Base-by-base conservation (phyloP, 2,888 invertebrate genomes). In the Agelastica alni region DNA sequence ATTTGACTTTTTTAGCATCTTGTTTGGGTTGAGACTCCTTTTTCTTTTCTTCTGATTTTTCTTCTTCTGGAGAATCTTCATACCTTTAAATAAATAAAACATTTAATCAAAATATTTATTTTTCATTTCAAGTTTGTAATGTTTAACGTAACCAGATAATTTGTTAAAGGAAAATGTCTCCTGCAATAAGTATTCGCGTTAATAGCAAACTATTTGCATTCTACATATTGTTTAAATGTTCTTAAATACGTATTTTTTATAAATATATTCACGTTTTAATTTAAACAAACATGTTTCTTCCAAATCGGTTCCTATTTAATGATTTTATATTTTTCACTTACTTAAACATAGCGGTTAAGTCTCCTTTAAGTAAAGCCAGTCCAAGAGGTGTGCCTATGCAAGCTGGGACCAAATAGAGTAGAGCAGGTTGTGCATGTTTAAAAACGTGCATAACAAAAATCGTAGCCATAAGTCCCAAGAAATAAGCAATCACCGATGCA, bases 371-470 rank as follows among this genome's bases (percentile, higher is more conserved):
- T 30, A 94, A 77, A 6, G 98, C 97, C 9, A 97, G 79, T n/a
- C 87, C 71, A 18, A 96, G 77, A 10, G 99, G 99, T 30, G 93
- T 89, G 59, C 89, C 92, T 65, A 97, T 81, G 77, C 99, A 99
- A 9, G 95, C 92, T 4, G 99, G 99, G 58, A 99, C 99, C 61
- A 99, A 82, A 78, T 99, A 99, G 68, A 99, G 80, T 53, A 99
- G 82, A 46, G 99, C 99, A 0, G 99, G 99, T 83, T 99, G 95
- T 16, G 97, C 97, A 80, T 96, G 97, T 77, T 96, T 94, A 80
- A 96, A 99, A 64, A 94, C 83, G 79, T 98, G 96, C 96, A 99
- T 98, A 56, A 99, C 93, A 65, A 93, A 85, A 77, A 99, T 96
- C 1, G 99, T 99, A 14, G 91, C 85, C 75, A 96, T 79, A 59